These are phyloP conservation scores for Epizoanthus ramosus DNA, from an alignment of 92 coral and sea anemone species.

Conservation along the genomic window DNA sequence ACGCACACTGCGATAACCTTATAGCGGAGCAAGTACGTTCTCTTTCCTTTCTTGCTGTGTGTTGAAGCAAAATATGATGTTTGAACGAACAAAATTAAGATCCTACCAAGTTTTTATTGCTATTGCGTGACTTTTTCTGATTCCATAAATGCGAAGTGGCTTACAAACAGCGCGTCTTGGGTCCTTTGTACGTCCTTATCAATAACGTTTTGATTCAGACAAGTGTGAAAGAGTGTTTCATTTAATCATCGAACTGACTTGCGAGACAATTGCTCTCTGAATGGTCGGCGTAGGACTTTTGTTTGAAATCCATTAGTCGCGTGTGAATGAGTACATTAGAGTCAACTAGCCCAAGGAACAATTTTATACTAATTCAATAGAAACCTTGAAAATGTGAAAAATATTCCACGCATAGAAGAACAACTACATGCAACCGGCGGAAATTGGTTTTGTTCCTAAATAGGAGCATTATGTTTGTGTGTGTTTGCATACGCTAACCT, in stretches of 20 bases:
- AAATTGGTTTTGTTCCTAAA: slow-evolving; percentile 29
- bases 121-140: slow-evolving; percentile 14
- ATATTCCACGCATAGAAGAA: slow-evolving; percentile 16
- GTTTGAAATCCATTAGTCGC: slow-evolving; percentile 21
- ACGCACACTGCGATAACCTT: slow-evolving; percentile 27
- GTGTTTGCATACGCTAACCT: not conserved
- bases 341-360: slow-evolving; percentile 11
- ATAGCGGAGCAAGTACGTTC: slow-evolving; percentile 18
- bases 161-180: not conserved
- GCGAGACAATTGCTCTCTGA: slow-evolving; percentile 29
- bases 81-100: not conserved
- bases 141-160: slow-evolving; percentile 20
- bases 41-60: not conserved
- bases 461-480: slow-evolving; percentile 12
- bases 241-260: slow-evolving; percentile 20
- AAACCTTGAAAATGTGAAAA: slow-evolving; percentile 7
- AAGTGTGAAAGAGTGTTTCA: slow-evolving; percentile 29
- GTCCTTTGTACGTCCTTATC: slow-evolving; percentile 26
- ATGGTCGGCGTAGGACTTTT: not conserved
- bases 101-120: not conserved
- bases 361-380: slow-evolving; percentile 34
- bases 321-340: slow-evolving; percentile 26
- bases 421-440: slow-evolving; percentile 34
- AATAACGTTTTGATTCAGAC: slow-evolving; percentile 3
- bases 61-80: not conserved